A percentile compares a stretch with the other conserved stretches of the same genome.
Conservation (phyloP, 1,140 invertebrate genomes). For the Pseudomyrmex flavicornis region DNA sequence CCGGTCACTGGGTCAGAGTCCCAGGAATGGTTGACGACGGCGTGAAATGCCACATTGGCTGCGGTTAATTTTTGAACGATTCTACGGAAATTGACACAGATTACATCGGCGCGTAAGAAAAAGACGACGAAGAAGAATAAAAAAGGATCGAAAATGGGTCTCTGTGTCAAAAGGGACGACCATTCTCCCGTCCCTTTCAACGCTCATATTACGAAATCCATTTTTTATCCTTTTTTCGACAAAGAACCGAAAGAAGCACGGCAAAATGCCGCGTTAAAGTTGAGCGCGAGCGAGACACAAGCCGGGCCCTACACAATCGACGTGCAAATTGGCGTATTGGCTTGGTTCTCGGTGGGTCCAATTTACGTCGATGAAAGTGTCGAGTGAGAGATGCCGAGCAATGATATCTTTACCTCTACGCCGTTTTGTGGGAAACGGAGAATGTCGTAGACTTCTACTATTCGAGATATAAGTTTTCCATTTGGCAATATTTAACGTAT, state of each 20-base stretch:
- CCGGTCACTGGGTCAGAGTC: conserved; percentile 11
- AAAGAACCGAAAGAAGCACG: conserved; percentile 15
- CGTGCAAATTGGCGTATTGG: no score
- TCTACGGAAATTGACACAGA: conserved; percentile 1
- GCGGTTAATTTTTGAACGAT: conserved; percentile 30
- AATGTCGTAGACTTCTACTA: no score
- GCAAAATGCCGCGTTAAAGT: not conserved
- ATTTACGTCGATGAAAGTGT: no score
- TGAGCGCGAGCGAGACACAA: no score
- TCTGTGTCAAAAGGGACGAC: conserved; percentile 16
- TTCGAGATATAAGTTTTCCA: no score
- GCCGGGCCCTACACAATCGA: no score
- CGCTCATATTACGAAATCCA: not conserved
- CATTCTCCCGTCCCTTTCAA: conserved; percentile 11
- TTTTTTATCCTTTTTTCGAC: conserved; percentile 8
- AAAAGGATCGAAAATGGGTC: conserved; percentile 32
- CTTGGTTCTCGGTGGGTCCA: no score
- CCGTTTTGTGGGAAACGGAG: no score
- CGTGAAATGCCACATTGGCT: conserved; percentile 38
- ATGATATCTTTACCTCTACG: no score
- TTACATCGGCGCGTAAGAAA: not conserved
- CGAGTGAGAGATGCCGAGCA: no score
- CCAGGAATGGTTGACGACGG: conserved; percentile 23
- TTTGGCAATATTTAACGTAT: no score
- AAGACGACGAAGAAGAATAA: not conserved